Conservation (phyloP, 2,797 vertebrate species). For the Galago senegalensis region DNA sequence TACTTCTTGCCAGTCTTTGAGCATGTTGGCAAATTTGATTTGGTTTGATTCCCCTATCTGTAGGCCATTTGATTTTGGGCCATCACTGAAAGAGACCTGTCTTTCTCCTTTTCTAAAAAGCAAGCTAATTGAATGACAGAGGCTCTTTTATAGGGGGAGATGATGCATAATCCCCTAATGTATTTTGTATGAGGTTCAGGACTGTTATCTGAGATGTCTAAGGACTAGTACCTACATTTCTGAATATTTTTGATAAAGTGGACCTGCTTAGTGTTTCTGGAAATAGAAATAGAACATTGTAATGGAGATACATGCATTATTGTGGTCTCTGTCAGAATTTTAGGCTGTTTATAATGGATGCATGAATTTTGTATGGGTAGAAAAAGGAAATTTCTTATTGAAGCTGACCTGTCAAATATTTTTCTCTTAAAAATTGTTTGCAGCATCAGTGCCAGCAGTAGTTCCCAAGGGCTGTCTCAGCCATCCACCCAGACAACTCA, state of each 20-base stretch:
- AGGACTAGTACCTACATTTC: background rate
- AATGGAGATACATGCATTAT: background rate
- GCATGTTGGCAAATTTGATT: background rate
- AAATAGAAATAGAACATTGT: slow-evolving; percentile 2
- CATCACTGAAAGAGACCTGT: background rate
- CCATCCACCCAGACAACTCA: slow-evolving; percentile 99
- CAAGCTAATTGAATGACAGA: background rate
- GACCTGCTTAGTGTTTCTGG: background rate
- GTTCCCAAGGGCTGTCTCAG: slow-evolving; percentile 98
- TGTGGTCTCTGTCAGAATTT: slow-evolving; percentile 39
- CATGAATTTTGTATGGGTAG: slow-evolving; percentile 23
- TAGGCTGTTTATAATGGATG: slow-evolving; percentile 5
- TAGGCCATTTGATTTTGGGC: slow-evolving; percentile 20
- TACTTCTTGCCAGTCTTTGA: background rate
- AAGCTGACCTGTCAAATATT: slow-evolving; percentile 46
- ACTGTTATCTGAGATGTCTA: background rate
- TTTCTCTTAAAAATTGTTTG: slow-evolving; percentile 73
- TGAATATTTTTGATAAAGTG: background rate
- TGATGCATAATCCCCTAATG: background rate
- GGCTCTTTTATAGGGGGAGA: background rate
- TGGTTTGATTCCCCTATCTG: background rate
- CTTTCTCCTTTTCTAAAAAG: slow-evolving; percentile 48
- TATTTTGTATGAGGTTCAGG: background rate
- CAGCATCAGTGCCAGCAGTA: slow-evolving; percentile 98
- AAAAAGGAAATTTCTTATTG: slow-evolving; percentile 56